phyloP scores from a whole-genome alignment of 2,888 invertebrate genomes.

The Drosophila nr. perissopoda region DNA sequence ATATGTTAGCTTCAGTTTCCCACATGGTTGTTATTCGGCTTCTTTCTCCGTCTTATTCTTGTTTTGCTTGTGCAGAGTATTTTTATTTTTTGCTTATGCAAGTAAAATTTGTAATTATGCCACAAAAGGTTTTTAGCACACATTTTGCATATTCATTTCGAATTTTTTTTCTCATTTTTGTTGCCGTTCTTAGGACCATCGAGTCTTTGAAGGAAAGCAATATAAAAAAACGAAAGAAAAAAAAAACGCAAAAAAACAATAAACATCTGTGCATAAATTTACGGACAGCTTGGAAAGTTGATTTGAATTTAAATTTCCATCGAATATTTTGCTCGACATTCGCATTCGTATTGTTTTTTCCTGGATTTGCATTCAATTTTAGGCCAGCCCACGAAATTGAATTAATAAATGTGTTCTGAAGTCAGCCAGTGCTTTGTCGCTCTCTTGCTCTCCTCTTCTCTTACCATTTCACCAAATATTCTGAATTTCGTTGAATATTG shows the following conservation, averaged over 20 bases:
- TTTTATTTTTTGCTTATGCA: conserved; percentile 44
- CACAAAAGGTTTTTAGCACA: conserved; percentile 56
- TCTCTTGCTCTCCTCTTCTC: too few relatives aligned
- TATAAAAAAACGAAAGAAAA: not conserved
- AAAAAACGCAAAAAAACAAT: conserved; percentile 2
- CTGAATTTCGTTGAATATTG: conserved; percentile 35
- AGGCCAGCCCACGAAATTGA: conserved; percentile 36
- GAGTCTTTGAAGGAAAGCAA: conserved; percentile 8
- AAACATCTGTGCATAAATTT: conserved; percentile 72
- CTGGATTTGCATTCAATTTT: conserved; percentile 37
- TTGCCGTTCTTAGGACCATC: conserved; percentile 34
- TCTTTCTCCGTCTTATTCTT: conserved; percentile 1
- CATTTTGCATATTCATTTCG: conserved; percentile 56
- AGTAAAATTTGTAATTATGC: conserved; percentile 66
- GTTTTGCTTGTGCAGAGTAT: conserved; percentile 19
- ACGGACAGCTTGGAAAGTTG: conserved; percentile 64
- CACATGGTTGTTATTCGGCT: conserved; percentile 30
- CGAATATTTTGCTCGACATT: conserved; percentile 53
- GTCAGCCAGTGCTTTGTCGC: conserved; percentile 12
- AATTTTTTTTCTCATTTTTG: conserved; percentile 18
- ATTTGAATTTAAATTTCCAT: conserved; percentile 74
- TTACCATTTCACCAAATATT: conserved; percentile 9
- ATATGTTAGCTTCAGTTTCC: conserved; percentile 44
- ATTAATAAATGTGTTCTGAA: conserved; percentile 50
- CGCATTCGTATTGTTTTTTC: conserved; percentile 15